phyloP scores from a whole-genome alignment of 2,888 invertebrate genomes.

The Callimorpha dominula region DNA sequence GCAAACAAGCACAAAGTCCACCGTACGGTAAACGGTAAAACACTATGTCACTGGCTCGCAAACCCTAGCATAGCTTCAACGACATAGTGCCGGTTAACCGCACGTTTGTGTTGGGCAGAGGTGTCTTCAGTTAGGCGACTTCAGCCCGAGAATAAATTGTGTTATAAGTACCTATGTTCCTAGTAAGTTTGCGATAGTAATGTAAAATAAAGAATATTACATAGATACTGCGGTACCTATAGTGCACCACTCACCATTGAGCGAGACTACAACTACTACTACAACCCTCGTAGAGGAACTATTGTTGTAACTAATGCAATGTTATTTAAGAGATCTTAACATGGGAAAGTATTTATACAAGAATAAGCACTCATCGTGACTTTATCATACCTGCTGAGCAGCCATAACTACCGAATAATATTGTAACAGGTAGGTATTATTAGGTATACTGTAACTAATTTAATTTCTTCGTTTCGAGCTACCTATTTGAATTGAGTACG shows the following conservation, averaged over 20 bases:
- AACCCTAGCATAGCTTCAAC: not conserved
- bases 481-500: not conserved
- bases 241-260: too few relatives aligned
- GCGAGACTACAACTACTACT: too few relatives aligned
- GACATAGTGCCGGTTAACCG: not conserved
- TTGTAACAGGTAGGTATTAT: constrained; percentile 5
- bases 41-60: not conserved
- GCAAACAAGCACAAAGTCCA: not conserved
- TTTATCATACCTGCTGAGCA: not conserved
- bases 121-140: not conserved
- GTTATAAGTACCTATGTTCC: too few relatives aligned
- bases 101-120: not conserved
- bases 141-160: not conserved
- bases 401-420: not conserved
- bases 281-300: not conserved
- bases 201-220: too few relatives aligned
- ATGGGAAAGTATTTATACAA: too few relatives aligned
- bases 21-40: not conserved
- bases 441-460: not conserved
- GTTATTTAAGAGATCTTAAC: too few relatives aligned
- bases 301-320: not conserved
- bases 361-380: not conserved
- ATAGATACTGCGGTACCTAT: too few relatives aligned
- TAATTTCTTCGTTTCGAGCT: not conserved
- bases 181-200: too few relatives aligned